phyloP scores from a whole-genome alignment of 2,797 vertebrate genomes.

The Gephyroberyx darwinii region DNA sequence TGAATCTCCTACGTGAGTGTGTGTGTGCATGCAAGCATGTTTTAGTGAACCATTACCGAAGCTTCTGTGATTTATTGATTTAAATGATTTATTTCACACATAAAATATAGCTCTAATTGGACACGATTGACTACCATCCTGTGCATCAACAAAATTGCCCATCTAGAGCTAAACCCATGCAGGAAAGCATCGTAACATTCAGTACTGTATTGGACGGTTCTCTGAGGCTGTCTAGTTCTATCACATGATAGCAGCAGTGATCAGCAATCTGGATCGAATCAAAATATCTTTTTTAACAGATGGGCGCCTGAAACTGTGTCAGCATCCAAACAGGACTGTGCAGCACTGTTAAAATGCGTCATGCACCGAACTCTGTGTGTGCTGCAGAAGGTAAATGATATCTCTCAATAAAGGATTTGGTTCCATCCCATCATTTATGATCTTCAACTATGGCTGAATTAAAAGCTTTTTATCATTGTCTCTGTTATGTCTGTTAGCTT shows the following conservation, averaged over 20 bases:
- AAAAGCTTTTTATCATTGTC: conserved; percentile 13
- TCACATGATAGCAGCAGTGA: conserved; percentile 38
- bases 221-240: conserved; percentile 36
- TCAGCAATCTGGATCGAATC: conserved; percentile 54
- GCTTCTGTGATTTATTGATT: no score
- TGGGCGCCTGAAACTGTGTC: conserved; percentile 50
- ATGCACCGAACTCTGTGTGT: conserved; percentile 1
- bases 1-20: not conserved
- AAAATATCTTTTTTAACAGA: conserved; percentile 63
- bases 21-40: not conserved
- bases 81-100: conserved; percentile 30
- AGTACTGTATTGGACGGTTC: conserved; percentile 13
- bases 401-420: conserved; percentile 1
- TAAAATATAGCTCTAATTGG: conserved; percentile 45
- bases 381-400: not conserved
- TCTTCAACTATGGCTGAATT: conserved; percentile 20
- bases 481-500: conserved; percentile 5
- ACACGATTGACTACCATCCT: conserved; percentile 47
- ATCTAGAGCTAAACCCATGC: conserved; percentile 7
- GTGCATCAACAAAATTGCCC: conserved; percentile 10
- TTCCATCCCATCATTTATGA: conserved; percentile 18
- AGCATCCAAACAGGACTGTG: conserved; percentile 28
- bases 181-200: not conserved
- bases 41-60: conserved; percentile 4
- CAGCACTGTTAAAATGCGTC: conserved; percentile 25